Conservation (phyloP, 2,888 invertebrate genomes). For the Drosophila mercatorum region DNA sequence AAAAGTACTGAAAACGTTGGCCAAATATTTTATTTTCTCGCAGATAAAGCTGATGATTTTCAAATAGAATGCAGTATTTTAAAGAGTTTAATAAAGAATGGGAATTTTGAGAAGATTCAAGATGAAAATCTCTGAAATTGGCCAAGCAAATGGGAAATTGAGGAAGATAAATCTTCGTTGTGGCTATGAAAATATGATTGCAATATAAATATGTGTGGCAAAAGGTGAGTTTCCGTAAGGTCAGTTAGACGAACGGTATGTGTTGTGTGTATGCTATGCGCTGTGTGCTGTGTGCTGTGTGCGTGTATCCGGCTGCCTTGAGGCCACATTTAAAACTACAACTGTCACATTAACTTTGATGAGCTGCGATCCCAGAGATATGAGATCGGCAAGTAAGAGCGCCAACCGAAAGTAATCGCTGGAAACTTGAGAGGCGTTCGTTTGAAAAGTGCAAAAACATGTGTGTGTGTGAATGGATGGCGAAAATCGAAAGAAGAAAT, state of each 20-base stretch:
- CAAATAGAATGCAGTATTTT: neutral
- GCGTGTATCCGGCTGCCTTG: conserved; percentile 48
- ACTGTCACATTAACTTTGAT: conserved; percentile 78
- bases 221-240: conserved; percentile 38
- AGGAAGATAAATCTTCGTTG: too few relatives aligned
- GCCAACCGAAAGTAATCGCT: conserved; percentile 69
- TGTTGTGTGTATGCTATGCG: conserved; percentile 1
- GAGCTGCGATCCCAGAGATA: conserved; percentile 61
- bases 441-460: conserved; percentile 67
- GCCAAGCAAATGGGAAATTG: neutral
- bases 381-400: conserved; percentile 27
- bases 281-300: neutral
- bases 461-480: conserved; percentile 24
- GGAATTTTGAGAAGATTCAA: neutral
- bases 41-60: neutral
- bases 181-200: neutral
- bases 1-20: conserved; percentile 39
- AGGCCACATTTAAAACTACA: conserved; percentile 55
- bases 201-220: neutral
- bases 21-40: conserved; percentile 22
- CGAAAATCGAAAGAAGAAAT: conserved; percentile 74
- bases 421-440: conserved; percentile 64
- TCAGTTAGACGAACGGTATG: conserved; percentile 28
- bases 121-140: neutral
- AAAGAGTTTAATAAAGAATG: too few relatives aligned